phyloP scores from a whole-genome alignment of 92 coral and sea anemone genomes.

The Scolanthus callimorphus region DNA sequence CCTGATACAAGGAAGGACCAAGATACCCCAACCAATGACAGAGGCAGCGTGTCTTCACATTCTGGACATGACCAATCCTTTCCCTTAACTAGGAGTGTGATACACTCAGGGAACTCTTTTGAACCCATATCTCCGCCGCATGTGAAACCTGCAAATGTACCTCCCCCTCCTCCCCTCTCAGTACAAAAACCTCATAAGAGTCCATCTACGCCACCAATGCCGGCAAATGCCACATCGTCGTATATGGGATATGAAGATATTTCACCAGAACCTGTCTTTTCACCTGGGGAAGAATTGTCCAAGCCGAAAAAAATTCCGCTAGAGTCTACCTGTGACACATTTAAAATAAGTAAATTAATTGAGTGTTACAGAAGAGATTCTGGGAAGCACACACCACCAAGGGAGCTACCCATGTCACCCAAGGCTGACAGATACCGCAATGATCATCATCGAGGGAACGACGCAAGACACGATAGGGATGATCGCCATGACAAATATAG shows the following conservation, averaged over 20 bases:
- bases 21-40: not conserved
- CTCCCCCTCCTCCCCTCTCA: constrained; percentile 34
- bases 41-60: constrained; percentile 19
- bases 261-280: constrained; percentile 74
- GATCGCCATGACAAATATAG: constrained; percentile 71
- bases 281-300: constrained; percentile 39
- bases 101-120: constrained; percentile 69
- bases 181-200: constrained; percentile 50
- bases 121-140: constrained; percentile 98
- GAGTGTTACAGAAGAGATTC: constrained; percentile 67
- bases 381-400: constrained; percentile 31
- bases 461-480: constrained; percentile 61
- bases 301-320: constrained; percentile 1
- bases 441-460: constrained; percentile 57
- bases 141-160: too few species aligned
- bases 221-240: constrained; percentile 36
- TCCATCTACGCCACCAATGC: constrained; percentile 76
- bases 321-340: constrained; percentile 31
- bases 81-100: constrained; percentile 42
- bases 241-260: constrained; percentile 61
- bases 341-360: constrained; percentile 44
- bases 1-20: not conserved
- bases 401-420: constrained; percentile 63
- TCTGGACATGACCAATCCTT: constrained; percentile 21
- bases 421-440: constrained; percentile 49